These are phyloP conservation scores for Styela clava DNA, from an alignment of 23 tunicate species.

Conservation along the genomic window DNA sequence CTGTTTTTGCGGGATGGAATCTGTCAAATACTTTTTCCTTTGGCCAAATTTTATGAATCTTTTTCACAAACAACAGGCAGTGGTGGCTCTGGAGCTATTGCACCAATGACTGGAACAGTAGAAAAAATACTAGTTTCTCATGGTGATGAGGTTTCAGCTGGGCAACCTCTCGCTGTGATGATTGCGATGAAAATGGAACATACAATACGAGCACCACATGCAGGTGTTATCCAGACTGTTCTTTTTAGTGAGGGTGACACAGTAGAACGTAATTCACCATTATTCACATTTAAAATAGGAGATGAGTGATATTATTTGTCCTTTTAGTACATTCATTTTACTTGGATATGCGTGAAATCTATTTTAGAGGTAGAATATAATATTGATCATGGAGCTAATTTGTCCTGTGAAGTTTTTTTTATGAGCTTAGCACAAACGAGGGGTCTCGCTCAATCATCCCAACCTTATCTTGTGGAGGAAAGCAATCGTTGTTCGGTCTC, in stretches of 20 bases:
- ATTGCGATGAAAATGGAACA: conserved; percentile 99
- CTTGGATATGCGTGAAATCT: too few relatives aligned
- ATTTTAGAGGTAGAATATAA: too few relatives aligned
- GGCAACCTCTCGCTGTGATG: conserved; percentile 90
- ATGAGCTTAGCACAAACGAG: too few relatives aligned
- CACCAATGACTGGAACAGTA: conserved; percentile 92
- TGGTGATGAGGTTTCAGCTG: conserved; percentile 85
- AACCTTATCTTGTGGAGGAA: too few relatives aligned
- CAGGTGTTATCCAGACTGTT: conserved; percentile 88
- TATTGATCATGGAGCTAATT: too few relatives aligned
- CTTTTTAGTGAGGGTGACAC: conserved; percentile 57
- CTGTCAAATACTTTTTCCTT: conserved; percentile 10
- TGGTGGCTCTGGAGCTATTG: conserved; percentile 59
- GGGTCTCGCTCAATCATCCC: too few relatives aligned
- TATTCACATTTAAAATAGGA: conserved; percentile 36
- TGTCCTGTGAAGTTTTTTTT: too few relatives aligned
- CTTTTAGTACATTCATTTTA: too few relatives aligned
- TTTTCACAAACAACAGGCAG: not conserved
- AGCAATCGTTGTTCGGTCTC: too few relatives aligned
- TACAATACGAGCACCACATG: conserved; percentile 90
- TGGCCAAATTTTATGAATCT: conserved; percentile 13
- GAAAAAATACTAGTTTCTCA: conserved; percentile 51
- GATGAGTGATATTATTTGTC: too few relatives aligned
- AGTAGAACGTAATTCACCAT: conserved; percentile 61
- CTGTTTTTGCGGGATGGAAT: conserved; percentile 14